phyloP scores from a whole-genome alignment of 2,888 invertebrate genomes.

The Oligia fasciuncula region DNA sequence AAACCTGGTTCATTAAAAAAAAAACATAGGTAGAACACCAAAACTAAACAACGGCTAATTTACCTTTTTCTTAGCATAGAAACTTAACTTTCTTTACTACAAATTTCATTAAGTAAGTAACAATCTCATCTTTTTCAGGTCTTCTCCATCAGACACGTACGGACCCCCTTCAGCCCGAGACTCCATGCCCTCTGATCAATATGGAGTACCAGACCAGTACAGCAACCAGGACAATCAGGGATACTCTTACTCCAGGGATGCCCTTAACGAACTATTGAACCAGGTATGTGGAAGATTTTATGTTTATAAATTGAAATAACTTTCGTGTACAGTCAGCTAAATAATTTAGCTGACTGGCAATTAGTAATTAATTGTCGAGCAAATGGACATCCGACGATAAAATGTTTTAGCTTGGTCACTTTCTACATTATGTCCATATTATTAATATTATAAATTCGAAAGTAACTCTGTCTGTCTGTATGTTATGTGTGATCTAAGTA shows the following conservation, averaged over 20 bases:
- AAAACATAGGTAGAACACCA: neutral
- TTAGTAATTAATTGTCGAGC: too few species aligned
- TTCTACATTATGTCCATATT: too few species aligned
- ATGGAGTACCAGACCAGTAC: slow-evolving; percentile 87
- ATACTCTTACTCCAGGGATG: slow-evolving; percentile 77
- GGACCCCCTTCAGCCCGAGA: slow-evolving; percentile 76
- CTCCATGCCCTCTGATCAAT: slow-evolving; percentile 83
- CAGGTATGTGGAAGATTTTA: slow-evolving; percentile 69
- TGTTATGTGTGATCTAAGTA: neutral
- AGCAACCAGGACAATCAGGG: slow-evolving; percentile 80
- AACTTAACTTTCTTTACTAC: too few species aligned
- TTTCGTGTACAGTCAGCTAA: neutral
- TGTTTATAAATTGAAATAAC: neutral
- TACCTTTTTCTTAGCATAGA: neutral
- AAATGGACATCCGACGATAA: too few species aligned
- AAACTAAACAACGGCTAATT: neutral
- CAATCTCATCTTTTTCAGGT: slow-evolving; percentile 63
- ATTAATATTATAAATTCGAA: too few species aligned
- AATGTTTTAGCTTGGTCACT: too few species aligned
- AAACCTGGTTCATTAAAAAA: neutral
- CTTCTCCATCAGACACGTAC: slow-evolving; percentile 77
- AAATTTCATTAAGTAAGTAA: neutral
- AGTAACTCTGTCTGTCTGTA: too few species aligned
- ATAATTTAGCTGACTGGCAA: too few species aligned
- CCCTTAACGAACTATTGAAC: slow-evolving; percentile 78